Evolutionary conservation across 2,113 vertebrate genomes (phyloP).

Genomic region (Turnix velox): DNA sequence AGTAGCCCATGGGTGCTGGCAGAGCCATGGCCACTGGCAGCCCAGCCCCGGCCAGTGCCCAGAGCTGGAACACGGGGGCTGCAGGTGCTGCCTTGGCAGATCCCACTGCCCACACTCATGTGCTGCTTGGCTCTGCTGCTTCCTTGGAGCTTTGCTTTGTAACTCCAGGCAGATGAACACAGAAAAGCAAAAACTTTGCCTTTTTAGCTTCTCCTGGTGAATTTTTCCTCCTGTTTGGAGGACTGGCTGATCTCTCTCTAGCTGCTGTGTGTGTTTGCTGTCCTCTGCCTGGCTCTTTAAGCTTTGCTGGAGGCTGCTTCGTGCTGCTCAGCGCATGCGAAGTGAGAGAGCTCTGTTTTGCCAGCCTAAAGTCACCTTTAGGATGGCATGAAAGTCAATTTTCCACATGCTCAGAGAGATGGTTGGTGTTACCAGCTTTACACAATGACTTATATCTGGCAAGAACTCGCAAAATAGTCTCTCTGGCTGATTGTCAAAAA

Average conservation of each 20-base stretch:
- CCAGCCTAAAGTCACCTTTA: conserved; percentile 72
- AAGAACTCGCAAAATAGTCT: conserved; percentile 82
- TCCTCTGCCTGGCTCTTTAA: neutral
- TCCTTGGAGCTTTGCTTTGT: conserved; percentile 25
- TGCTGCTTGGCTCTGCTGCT: conserved; percentile 48
- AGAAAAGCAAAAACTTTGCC: neutral
- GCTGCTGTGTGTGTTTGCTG: neutral
- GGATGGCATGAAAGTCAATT: conserved; percentile 69
- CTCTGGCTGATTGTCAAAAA: conserved; percentile 88
- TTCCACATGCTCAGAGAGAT: conserved; percentile 59
- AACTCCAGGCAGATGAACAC: conserved; percentile 36
- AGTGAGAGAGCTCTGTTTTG: conserved; percentile 26
- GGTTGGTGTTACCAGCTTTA: conserved; percentile 53
- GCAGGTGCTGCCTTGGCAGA: conserved; percentile 80
- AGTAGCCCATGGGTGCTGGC: conserved; percentile 57
- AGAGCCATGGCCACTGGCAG: conserved; percentile 61
- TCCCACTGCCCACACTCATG: neutral
- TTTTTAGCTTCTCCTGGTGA: neutral
- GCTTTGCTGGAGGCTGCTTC: neutral
- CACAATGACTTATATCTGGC: conserved; percentile 85
- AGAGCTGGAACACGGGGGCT: conserved; percentile 60
- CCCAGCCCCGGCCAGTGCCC: conserved; percentile 27
- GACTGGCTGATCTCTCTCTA: neutral
- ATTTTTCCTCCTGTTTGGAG: too few relatives aligned
- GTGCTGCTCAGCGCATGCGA: neutral